Percentiles rank a stretch among this genome's conserved stretches.
Evolutionary conservation across 2,888 invertebrate genomes (phyloP).

Genomic region (Sinohyriopsis cumingii): DNA sequence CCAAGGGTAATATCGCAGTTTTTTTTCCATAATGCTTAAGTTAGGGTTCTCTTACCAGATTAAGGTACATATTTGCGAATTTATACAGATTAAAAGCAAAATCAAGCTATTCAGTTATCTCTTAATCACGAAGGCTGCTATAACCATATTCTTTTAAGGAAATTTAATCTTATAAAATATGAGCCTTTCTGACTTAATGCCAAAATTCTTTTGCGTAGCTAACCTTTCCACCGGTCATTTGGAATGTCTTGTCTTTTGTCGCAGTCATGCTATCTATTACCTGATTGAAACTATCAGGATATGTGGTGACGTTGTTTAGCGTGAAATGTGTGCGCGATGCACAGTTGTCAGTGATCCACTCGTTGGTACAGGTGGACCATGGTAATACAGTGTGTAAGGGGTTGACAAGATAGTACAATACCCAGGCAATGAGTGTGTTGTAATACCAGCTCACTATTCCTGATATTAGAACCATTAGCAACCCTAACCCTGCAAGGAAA

Average conservation of each 20-base stretch:
- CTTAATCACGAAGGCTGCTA: too few relatives aligned
- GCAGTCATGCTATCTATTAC: neutral
- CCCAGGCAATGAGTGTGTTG: constrained; percentile 97
- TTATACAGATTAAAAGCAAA: too few relatives aligned
- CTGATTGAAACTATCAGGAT: neutral
- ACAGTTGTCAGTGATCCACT: constrained; percentile 73
- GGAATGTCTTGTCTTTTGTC: constrained; percentile 1
- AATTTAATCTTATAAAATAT: neutral
- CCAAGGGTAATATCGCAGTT: too few relatives aligned
- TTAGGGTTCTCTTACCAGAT: too few relatives aligned
- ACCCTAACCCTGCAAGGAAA: constrained; percentile 72
- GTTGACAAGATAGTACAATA: constrained; percentile 92
- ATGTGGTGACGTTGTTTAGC: neutral
- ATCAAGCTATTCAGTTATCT: too few relatives aligned
- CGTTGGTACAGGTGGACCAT: constrained; percentile 82
- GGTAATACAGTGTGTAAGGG: constrained; percentile 89
- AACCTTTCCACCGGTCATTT: constrained; percentile 9
- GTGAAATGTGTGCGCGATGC: constrained; percentile 57
- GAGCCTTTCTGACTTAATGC: constrained; percentile 42
- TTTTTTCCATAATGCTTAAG: too few relatives aligned
- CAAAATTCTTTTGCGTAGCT: constrained; percentile 57
- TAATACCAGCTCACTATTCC: constrained; percentile 94
- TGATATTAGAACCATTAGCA: constrained; percentile 79
- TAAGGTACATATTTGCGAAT: too few relatives aligned
- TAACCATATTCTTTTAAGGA: neutral